Evolutionary conservation across 2,888 invertebrate genomes (phyloP).

Genomic region (Thymelicus sylvestris): DNA sequence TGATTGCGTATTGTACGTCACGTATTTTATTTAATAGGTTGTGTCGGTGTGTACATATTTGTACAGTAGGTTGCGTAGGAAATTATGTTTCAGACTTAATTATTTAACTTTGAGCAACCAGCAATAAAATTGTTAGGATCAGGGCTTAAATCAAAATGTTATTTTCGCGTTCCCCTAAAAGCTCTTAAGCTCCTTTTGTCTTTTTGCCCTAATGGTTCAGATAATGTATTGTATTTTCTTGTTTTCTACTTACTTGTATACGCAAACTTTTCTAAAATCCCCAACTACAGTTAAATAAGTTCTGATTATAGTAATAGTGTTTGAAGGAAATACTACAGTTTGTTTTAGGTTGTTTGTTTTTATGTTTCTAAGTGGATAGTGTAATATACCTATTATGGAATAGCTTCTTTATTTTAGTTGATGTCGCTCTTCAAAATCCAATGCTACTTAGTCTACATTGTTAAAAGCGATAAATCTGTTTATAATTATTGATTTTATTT

Average conservation of each 20-base stretch:
- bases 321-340: constrained; percentile 5
- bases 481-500: no score
- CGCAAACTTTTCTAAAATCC: constrained; percentile 17
- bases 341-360: not conserved
- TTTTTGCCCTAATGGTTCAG: constrained; percentile 35
- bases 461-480: no score
- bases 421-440: no score
- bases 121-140: constrained; percentile 12
- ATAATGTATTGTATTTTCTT: constrained; percentile 29
- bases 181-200: constrained; percentile 30
- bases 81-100: not conserved
- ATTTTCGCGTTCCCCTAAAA: constrained; percentile 29
- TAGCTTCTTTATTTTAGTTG: no score
- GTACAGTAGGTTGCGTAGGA: no score
- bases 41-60: no score
- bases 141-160: constrained; percentile 19
- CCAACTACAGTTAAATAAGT: constrained; percentile 17
- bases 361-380: not conserved
- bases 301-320: constrained; percentile 10
- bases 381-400: not conserved
- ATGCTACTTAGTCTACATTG: no score
- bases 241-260: constrained; percentile 29
- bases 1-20: no score
- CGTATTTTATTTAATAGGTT: no score
- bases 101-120: constrained; percentile 8